phyloP scores from a whole-genome alignment of 2,113 vertebrate genomes.

The Canis aureus region DNA sequence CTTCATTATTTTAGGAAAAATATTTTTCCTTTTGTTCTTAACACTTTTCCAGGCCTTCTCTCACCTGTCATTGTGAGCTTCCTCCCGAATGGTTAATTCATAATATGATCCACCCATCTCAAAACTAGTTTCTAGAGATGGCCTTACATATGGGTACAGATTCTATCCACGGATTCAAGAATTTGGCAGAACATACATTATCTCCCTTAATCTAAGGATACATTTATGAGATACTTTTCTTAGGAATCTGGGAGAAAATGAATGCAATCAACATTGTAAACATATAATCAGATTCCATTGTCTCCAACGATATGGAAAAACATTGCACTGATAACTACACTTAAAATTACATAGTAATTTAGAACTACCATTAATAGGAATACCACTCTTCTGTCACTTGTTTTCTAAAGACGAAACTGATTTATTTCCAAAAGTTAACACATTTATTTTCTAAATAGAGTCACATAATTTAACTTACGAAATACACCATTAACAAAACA shows the following conservation, averaged over 20 bases:
- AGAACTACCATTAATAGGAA: constrained; percentile 35
- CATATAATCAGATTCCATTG: constrained; percentile 71
- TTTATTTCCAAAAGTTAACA: background rate
- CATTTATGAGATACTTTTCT: constrained; percentile 14
- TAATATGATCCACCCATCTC: background rate
- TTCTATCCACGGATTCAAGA: background rate
- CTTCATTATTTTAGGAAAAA: background rate
- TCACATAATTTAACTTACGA: background rate
- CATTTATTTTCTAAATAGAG: background rate
- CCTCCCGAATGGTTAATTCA: background rate
- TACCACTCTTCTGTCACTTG: background rate
- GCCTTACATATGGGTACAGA: background rate
- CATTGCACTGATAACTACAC: constrained; percentile 52
- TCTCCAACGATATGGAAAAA: constrained; percentile 63
- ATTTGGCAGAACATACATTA: background rate
- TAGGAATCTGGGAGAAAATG: constrained; percentile 51
- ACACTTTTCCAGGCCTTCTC: background rate
- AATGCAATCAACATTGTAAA: constrained; percentile 72
- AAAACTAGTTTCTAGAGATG: background rate
- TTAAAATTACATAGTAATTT: constrained; percentile 70
- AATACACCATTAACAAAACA: background rate
- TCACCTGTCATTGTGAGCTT: background rate
- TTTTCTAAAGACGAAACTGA: constrained; percentile 30
- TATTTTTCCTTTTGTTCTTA: background rate
- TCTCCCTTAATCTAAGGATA: constrained; percentile 43